Percentiles rank a stretch among this genome's conserved stretches.
These are phyloP conservation scores for Cetoscarus ocellatus DNA, from an alignment of 2,797 vertebrate species.

Conservation along the genomic window DNA sequence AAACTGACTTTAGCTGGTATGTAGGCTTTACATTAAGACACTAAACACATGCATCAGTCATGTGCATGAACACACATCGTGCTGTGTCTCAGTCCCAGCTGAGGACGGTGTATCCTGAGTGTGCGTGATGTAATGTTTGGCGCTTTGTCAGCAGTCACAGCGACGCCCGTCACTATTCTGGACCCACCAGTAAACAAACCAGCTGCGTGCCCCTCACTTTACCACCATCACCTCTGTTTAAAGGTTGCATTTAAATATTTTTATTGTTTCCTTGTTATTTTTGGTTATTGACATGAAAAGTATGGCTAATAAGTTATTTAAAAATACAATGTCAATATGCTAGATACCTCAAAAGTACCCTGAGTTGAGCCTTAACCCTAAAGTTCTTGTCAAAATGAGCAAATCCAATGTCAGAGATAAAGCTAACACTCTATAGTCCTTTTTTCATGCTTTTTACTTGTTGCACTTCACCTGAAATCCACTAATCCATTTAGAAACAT, in stretches of 20 bases:
- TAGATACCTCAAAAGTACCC: background rate
- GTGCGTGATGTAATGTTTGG: slow-evolving; percentile 72
- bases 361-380: background rate
- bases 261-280: background rate
- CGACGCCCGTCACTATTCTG: slow-evolving; percentile 65
- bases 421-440: background rate
- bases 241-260: background rate
- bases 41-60: slow-evolving; percentile 1
- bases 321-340: background rate
- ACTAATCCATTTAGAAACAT: too few species aligned
- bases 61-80: slow-evolving; percentile 1
- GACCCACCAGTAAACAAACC: slow-evolving; percentile 63
- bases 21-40: background rate
- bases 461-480: too few species aligned
- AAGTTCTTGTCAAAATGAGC: background rate
- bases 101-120: slow-evolving; percentile 60
- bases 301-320: background rate
- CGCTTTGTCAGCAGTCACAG: slow-evolving; percentile 62
- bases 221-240: background rate
- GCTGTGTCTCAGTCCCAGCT: slow-evolving; percentile 27
- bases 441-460: background rate
- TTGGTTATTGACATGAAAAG: background rate
- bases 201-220: slow-evolving; percentile 4
- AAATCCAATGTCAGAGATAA: background rate
- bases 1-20: background rate